A percentile compares a stretch with the other conserved stretches of the same genome.
Evolutionary conservation across 2,888 invertebrate genomes (phyloP).

Genomic region (Anoplius nigerrimus): DNA sequence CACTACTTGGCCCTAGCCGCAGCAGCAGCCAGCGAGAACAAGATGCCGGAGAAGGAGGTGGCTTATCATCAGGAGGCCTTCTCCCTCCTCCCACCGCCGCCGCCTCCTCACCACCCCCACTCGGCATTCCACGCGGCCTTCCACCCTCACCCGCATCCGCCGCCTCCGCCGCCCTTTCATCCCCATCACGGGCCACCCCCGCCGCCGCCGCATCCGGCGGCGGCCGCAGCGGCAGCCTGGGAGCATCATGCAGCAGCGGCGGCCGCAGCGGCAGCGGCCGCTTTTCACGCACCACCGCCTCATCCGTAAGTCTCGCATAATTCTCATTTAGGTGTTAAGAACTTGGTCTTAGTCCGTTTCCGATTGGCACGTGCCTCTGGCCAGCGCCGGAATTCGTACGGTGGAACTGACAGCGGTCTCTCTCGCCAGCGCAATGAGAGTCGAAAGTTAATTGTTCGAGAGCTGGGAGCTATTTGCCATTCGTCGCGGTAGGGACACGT

Average conservation of each 20-base stretch:
- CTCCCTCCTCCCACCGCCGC: slow-evolving; percentile 73
- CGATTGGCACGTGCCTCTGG: too few species aligned
- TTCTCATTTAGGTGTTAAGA: not conserved
- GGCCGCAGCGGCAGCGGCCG: slow-evolving; percentile 78
- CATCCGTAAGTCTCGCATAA: slow-evolving; percentile 68
- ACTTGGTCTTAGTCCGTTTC: too few species aligned
- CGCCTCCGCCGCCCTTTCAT: slow-evolving; percentile 77
- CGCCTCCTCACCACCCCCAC: slow-evolving; percentile 70
- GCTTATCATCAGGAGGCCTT: slow-evolving; percentile 78
- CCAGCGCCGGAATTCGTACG: too few species aligned
- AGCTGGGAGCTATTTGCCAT: not conserved
- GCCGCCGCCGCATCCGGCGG: slow-evolving; percentile 74
- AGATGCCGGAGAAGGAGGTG: slow-evolving; percentile 80
- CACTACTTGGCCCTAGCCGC: slow-evolving; percentile 31
- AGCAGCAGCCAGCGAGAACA: slow-evolving; percentile 18
- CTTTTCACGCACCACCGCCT: slow-evolving; percentile 76
- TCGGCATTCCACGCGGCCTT: slow-evolving; percentile 72
- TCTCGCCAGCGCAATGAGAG: too few species aligned
- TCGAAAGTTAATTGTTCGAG: not conserved
- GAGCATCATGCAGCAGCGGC: slow-evolving; percentile 82
- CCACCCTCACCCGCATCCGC: slow-evolving; percentile 76
- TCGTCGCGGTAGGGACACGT: too few species aligned
- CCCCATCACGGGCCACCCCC: slow-evolving; percentile 69
- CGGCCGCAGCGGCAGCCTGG: slow-evolving; percentile 78
- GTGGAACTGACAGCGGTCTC: too few species aligned